Evolutionary conservation across 2,888 invertebrate genomes (phyloP).

Genomic region (Rhagonycha fulva): DNA sequence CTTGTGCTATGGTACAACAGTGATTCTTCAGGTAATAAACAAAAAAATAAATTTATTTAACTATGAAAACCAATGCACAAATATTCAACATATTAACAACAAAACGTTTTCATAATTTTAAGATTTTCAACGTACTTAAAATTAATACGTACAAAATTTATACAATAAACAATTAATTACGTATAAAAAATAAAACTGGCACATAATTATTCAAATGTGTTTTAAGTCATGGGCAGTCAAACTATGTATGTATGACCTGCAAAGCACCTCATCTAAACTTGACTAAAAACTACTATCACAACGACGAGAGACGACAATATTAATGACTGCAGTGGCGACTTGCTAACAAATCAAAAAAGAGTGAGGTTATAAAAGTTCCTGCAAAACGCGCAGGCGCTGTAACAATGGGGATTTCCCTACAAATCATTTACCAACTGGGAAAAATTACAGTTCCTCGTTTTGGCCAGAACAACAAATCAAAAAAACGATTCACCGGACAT

Average conservation of each 20-base stretch:
- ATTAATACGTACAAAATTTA: conserved; percentile 17
- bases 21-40: not conserved
- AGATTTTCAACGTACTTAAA: not conserved
- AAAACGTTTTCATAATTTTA: conserved; percentile 1
- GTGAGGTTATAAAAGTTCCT: not conserved
- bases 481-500: not conserved
- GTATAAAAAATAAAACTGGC: conserved; percentile 16
- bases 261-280: conserved; percentile 25
- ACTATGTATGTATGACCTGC: conserved; percentile 13
- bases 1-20: conserved; percentile 16
- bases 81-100: conserved; percentile 8
- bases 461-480: not conserved
- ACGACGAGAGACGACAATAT: conserved; percentile 31
- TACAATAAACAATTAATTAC: conserved; percentile 9
- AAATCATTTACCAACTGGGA: not conserved
- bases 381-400: not conserved
- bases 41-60: not conserved
- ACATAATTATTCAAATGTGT: conserved; percentile 11
- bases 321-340: conserved; percentile 19
- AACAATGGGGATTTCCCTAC: not conserved
- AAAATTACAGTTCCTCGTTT: not conserved
- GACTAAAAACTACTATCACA: conserved; percentile 28
- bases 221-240: conserved; percentile 19
- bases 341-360: not conserved
- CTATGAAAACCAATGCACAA: conserved; percentile 2